These are phyloP conservation scores for Elgonia sp. DNA, from an alignment of 2,888 invertebrate genomes.

Conservation along the genomic window DNA sequence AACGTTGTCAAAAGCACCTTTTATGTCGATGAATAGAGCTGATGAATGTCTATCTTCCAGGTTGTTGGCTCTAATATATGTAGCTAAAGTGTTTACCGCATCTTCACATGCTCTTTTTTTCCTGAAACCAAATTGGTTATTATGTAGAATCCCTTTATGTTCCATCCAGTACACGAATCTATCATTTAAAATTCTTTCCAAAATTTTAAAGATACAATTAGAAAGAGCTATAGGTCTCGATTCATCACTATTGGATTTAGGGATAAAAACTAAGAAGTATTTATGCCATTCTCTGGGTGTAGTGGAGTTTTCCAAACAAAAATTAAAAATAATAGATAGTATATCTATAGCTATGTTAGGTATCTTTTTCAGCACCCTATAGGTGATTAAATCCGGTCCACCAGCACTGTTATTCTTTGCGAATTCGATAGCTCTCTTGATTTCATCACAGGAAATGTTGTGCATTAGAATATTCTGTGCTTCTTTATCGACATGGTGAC, in stretches of 20 bases:
- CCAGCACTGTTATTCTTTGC: neutral
- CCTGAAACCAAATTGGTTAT: too few species aligned
- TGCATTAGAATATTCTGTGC: too few species aligned
- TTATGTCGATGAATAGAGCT: neutral
- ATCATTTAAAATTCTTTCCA: neutral
- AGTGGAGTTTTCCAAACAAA: neutral
- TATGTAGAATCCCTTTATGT: neutral
- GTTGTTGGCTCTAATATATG: too few species aligned
- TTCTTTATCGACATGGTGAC: too few species aligned
- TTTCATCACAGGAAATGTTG: neutral
- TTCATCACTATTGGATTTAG: neutral
- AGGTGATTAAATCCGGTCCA: neutral
- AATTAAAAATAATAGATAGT: neutral
- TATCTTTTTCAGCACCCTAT: neutral
- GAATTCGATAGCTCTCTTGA: neutral
- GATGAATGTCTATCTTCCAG: neutral
- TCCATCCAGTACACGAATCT: neutral
- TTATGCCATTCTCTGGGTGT: neutral
- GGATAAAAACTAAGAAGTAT: neutral
- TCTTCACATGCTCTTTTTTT: too few species aligned
- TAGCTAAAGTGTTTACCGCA: too few species aligned
- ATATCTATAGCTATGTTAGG: neutral
- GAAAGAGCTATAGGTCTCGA: neutral
- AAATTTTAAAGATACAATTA: neutral
- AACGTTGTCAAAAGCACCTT: too few species aligned